Base-by-base conservation (phyloP, 2,888 invertebrate species). In the Trichacis sp. region DNA sequence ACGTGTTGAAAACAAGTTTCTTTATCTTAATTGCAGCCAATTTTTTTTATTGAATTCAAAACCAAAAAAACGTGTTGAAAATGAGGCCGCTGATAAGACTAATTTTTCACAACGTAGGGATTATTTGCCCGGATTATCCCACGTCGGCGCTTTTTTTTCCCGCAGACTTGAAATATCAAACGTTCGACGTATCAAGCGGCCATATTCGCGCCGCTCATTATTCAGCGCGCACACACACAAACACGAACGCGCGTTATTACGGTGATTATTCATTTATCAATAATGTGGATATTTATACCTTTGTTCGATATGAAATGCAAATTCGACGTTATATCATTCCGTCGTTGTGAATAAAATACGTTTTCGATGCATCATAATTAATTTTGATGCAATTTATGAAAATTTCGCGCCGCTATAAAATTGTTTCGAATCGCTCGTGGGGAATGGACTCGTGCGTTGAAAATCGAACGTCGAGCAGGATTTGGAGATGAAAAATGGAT, bases 291-390 rank as follows among this genome's bases (percentile, higher is more conserved):
- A 24, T 46, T 46, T 24, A 46, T 46, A 29, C 24, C 46, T 46
- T 46, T 46, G 46, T 46, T 46, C 24, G 12, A 46, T 24, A 24
- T 12, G 46, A 46, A 46, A 46, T 29, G 24, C 46, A 29, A 46
- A 46, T 46, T 46, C 11, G 15, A 19, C 18, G n/a, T 43, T 19
- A 24, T 46, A 46, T 46, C 14, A 24, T 46, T 46, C 18, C 9
- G 14, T 3, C 12, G 24, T 24, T 8, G 46, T 4, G 29, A 24
- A 24, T 46, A 24, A 45, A 45, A 45, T 18, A 18, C 11, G 14
- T 20, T 45, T 8, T 15, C 17, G 12, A 18, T 5, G 42, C 42
- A 20, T 20, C 45, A 12, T 20, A 20, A 40, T 40, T 40, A 40
- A 40, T 12, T 3, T 36, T 40, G 8, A 40, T 15, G 40, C 15